These are phyloP conservation scores for Stomorhina lunata DNA, from an alignment of 2,888 invertebrate genomes.

Conservation along the genomic window DNA sequence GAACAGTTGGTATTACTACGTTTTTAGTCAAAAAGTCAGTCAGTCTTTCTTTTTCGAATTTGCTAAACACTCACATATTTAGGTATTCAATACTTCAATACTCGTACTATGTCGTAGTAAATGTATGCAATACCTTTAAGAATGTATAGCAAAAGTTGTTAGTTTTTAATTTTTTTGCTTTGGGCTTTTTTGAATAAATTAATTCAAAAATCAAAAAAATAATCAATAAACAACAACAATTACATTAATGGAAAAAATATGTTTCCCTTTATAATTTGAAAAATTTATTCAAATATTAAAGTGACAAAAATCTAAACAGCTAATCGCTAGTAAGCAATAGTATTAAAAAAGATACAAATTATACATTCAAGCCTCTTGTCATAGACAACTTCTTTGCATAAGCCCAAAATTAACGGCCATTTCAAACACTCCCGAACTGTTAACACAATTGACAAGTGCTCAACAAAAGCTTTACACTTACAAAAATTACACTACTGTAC, in stretches of 20 bases:
- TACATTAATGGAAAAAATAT: conserved; percentile 45
- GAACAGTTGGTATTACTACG: background rate
- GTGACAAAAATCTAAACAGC: background rate
- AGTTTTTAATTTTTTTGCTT: background rate
- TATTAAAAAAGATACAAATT: too few species aligned
- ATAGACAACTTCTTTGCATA: too few species aligned
- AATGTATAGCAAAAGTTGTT: conserved; percentile 44
- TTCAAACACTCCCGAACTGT: too few species aligned
- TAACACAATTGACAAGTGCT: too few species aligned
- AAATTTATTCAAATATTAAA: conserved; percentile 52
- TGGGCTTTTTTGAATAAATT: conserved; percentile 31
- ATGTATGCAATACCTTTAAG: conserved; percentile 49
- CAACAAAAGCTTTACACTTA: too few species aligned
- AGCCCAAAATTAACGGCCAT: too few species aligned
- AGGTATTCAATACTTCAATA: too few species aligned
- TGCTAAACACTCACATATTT: conserved; percentile 9
- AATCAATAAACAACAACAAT: conserved; percentile 44
- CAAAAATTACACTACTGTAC: too few species aligned
- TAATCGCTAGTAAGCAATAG: background rate
- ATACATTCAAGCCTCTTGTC: too few species aligned
- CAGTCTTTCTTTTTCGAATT: conserved; percentile 6
- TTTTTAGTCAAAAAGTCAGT: background rate
- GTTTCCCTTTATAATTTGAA: conserved; percentile 43
- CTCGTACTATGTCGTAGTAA: background rate
- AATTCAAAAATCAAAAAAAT: conserved; percentile 37